Conservation (phyloP, 2,113 vertebrate species). For the Sarotherodon lohbergeri region DNA sequence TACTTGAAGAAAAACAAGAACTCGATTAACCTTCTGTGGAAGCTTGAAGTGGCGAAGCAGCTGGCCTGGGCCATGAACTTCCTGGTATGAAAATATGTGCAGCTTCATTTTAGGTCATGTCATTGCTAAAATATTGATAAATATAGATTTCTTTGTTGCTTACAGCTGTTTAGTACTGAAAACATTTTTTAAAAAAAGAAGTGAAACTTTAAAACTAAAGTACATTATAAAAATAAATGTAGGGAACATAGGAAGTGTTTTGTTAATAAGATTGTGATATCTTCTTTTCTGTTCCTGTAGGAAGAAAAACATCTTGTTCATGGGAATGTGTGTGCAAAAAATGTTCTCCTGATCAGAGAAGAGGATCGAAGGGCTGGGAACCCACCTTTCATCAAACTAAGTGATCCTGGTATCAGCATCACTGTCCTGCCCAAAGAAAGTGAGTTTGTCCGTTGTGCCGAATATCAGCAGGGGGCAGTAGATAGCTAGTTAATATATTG, state of each 20-base stretch:
- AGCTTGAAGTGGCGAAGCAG: conserved; percentile 95
- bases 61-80: conserved; percentile 97
- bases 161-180: neutral
- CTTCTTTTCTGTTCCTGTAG: conserved; percentile 56
- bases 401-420: conserved; percentile 91
- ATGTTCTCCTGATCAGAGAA: conserved; percentile 91
- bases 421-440: conserved; percentile 90
- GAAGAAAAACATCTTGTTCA: conserved; percentile 91
- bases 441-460: conserved; percentile 59
- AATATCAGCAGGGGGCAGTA: neutral
- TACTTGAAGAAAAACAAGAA: conserved; percentile 93
- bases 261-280: neutral
- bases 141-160: neutral
- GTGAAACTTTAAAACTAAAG: neutral
- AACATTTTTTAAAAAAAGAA: neutral
- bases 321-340: conserved; percentile 94
- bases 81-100: conserved; percentile 75
- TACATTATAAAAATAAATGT: neutral
- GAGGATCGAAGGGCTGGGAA: conserved; percentile 87
- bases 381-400: conserved; percentile 93
- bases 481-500: neutral
- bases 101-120: neutral
- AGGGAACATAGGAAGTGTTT: neutral
- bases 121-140: neutral
- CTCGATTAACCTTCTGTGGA: conserved; percentile 90